phyloP scores from a whole-genome alignment of 2,113 vertebrate genomes.

The Hippocampus mohnikei region DNA sequence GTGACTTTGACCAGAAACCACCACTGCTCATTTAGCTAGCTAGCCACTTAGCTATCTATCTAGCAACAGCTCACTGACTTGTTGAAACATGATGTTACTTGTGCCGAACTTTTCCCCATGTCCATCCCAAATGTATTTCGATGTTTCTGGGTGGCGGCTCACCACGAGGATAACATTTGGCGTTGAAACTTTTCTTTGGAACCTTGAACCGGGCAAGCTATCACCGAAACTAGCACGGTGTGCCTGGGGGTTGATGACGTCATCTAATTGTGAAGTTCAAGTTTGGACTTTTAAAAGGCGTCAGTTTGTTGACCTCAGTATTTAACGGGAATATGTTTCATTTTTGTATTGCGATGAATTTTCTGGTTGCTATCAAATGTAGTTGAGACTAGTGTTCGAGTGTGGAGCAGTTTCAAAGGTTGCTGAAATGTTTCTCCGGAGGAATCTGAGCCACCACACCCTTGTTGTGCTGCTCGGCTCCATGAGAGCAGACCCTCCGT shows the following conservation, averaged over 20 bases:
- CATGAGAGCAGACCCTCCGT: neutral
- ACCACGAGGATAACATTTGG: neutral
- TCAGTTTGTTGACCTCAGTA: neutral
- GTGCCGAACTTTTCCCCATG: slow-evolving; percentile 23
- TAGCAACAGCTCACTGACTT: slow-evolving; percentile 42
- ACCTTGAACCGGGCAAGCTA: slow-evolving; percentile 18
- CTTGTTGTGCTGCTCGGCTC: slow-evolving; percentile 54
- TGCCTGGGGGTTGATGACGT: slow-evolving; percentile 9
- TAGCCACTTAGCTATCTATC: slow-evolving; percentile 1
- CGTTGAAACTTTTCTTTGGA: slow-evolving; percentile 2
- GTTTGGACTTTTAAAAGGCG: neutral
- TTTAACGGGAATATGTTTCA: neutral
- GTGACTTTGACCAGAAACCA: slow-evolving; percentile 4
- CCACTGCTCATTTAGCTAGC: slow-evolving; percentile 2
- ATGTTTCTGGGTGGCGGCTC: neutral
- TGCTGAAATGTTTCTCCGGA: slow-evolving; percentile 23
- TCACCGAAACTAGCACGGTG: neutral
- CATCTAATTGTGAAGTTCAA: neutral
- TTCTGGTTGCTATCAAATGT: neutral
- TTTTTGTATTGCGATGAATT: neutral
- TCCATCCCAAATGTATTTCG: neutral
- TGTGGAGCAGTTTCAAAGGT: neutral
- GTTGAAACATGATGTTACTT: slow-evolving; percentile 42
- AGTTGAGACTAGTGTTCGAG: neutral
- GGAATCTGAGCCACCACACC: slow-evolving; percentile 62